A percentile compares a stretch with the other conserved stretches of the same genome.
phyloP scores from a whole-genome alignment of 2,888 invertebrate genomes.

The Pseudococcus viburni region DNA sequence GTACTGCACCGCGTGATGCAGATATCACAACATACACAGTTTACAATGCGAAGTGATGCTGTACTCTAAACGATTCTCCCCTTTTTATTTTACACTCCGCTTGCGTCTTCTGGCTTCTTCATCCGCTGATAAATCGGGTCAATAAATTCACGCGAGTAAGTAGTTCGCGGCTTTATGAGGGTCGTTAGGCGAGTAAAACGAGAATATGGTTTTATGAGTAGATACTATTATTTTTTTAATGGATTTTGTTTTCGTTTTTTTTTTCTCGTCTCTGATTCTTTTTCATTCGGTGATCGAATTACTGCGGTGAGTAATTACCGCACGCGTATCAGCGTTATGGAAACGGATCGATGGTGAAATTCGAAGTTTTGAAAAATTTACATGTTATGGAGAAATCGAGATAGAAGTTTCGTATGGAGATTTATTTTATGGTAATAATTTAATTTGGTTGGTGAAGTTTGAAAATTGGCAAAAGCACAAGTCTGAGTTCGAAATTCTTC shows the following conservation, averaged over 20 bases:
- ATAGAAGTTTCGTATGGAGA: too few species aligned
- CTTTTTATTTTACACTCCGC: background rate
- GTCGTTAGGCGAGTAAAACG: slow-evolving; percentile 14
- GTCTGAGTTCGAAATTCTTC: too few species aligned
- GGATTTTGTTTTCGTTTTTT: background rate
- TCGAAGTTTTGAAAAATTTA: too few species aligned
- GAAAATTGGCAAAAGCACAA: too few species aligned
- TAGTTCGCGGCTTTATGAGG: slow-evolving; percentile 14
- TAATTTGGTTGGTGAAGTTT: too few species aligned
- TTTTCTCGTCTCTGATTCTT: background rate
- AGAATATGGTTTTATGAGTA: slow-evolving; percentile 7
- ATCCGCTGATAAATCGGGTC: slow-evolving; percentile 7
- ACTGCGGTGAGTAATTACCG: too few species aligned
- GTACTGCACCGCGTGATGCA: background rate
- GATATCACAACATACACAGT: background rate
- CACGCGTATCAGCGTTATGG: too few species aligned
- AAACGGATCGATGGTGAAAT: too few species aligned
- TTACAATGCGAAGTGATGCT: background rate
- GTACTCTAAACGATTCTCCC: slow-evolving; percentile 5
- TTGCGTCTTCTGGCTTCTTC: background rate
- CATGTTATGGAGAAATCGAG: too few species aligned
- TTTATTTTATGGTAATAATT: too few species aligned
- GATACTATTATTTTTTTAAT: background rate
- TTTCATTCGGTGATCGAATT: too few species aligned
- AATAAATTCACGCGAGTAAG: slow-evolving; percentile 4